Base-by-base conservation (phyloP, 2,113 vertebrate species). In the Psephotus haematonotus region DNA sequence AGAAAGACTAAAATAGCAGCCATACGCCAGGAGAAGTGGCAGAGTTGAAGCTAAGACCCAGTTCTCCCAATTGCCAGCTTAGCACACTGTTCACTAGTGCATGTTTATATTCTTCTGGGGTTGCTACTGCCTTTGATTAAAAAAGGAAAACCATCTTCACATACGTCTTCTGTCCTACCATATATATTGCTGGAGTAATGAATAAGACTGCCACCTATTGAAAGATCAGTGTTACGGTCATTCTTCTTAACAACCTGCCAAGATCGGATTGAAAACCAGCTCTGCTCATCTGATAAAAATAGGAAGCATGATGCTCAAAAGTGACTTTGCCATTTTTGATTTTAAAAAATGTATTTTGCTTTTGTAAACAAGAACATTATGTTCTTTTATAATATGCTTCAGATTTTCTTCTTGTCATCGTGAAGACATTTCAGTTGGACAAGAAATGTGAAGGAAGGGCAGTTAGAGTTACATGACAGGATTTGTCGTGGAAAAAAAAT, bases 21-120 rank as follows among this genome's bases (percentile, higher is more conserved):
- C 16, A 10, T n/a, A 68, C 6, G 7, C 27, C n/a, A 39, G 17
- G 11, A 6, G 47, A 60, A 67, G 18, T 33, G 27, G 6, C 27
- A 78, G 19, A 82, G 3, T 10, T 55, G 24, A 69, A 84, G 20
- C 37, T 35, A 80, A 29, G 11, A 75, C 4, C 17, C 11, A 41
- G 13, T 43, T 46, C 60, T 35, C 0, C 0, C 24, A 44, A 24
- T 17, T 69, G 17, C 24, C 35, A 37, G 9, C 19, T 62, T 52
- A 43, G 31, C 17, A 35, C 25, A 28, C 12, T 35, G 3, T 43
- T 83, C 47, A 41, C 4, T 33, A 25, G 6, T 0, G 1, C 13
- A 9, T 41, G 8, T 16, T 84, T 46, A 31, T 24, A 11, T 19
- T 75, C 17, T 55, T 74, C 28, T 35, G n/a, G 18, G 10, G 9